These are phyloP conservation scores for Tetraodon nigroviridis DNA, from an alignment of 2,113 vertebrate species.

Conservation along the genomic window DNA sequence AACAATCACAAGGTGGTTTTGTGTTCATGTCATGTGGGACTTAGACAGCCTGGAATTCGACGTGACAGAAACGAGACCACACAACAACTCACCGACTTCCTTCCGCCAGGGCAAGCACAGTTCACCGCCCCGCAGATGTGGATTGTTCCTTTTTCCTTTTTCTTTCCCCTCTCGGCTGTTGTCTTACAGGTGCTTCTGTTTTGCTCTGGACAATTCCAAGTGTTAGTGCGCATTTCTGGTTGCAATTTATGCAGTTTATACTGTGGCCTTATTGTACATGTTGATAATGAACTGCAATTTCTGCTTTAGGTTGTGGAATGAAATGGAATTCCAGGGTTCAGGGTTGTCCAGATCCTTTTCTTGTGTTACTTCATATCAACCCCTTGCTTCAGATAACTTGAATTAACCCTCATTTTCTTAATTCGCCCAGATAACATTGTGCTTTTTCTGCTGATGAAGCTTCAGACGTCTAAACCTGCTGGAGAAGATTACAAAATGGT, in stretches of 20 bases:
- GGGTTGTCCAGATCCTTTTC: slow-evolving; percentile 25
- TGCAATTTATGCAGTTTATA: slow-evolving; percentile 12
- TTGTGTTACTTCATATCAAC: slow-evolving; percentile 27
- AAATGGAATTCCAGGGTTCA: slow-evolving; percentile 14
- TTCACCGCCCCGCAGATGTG: slow-evolving; percentile 51
- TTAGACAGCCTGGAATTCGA: slow-evolving; percentile 43
- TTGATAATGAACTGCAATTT: slow-evolving; percentile 18
- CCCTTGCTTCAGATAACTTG: neutral
- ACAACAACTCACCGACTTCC: slow-evolving; percentile 43
- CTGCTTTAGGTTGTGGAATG: slow-evolving; percentile 24
- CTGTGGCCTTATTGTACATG: slow-evolving; percentile 28
- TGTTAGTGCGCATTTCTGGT: slow-evolving; percentile 14
- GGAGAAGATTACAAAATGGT: slow-evolving; percentile 32
- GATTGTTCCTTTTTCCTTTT: slow-evolving; percentile 41
- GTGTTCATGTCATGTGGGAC: slow-evolving; percentile 50
- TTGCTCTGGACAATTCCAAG: neutral
- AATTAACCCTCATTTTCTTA: slow-evolving; percentile 12
- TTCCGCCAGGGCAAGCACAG: slow-evolving; percentile 39
- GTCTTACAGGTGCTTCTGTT: slow-evolving; percentile 39
- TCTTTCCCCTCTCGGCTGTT: slow-evolving; percentile 22
- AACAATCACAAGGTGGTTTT: slow-evolving; percentile 59
- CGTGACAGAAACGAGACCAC: slow-evolving; percentile 35
- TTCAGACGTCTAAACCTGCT: slow-evolving; percentile 27
- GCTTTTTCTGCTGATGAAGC: slow-evolving; percentile 41
- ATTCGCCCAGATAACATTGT: slow-evolving; percentile 21